These are phyloP conservation scores for Hippocampus zosterae DNA, from an alignment of 2,113 vertebrate species.

Conservation along the genomic window DNA sequence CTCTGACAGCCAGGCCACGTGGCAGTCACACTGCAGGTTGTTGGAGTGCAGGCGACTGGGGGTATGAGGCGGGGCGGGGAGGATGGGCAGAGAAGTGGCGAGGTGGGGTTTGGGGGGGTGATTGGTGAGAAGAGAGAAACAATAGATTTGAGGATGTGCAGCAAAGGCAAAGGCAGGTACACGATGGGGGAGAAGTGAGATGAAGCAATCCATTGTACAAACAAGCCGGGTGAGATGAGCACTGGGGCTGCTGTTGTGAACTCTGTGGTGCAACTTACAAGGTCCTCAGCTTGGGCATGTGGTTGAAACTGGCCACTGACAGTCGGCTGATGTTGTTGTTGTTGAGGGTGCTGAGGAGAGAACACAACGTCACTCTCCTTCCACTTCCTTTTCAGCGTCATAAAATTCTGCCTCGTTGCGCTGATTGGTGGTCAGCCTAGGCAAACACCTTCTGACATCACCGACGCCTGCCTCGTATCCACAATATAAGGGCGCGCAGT, in stretches of 20 bases:
- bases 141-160: constrained; percentile 47
- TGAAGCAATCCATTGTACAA: constrained; percentile 38
- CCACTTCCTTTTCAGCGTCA: not conserved
- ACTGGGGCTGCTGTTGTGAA: not conserved
- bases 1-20: constrained; percentile 95
- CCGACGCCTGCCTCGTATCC: not conserved
- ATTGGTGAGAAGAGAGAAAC: constrained; percentile 24
- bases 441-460: not conserved
- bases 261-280: constrained; percentile 81
- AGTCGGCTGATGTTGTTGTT: constrained; percentile 98
- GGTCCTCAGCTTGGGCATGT: constrained; percentile 97
- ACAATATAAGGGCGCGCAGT: no score
- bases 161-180: constrained; percentile 5
- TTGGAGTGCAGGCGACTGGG: constrained; percentile 95
- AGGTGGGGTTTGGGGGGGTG: not conserved
- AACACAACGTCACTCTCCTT: not conserved
- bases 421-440: not conserved
- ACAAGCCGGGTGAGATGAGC: constrained; percentile 10
- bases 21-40: constrained; percentile 93
- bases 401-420: not conserved
- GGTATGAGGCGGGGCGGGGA: not conserved
- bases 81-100: not conserved
- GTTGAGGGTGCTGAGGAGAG: constrained; percentile 85
- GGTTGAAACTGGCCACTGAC: constrained; percentile 98
- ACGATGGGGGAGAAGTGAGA: constrained; percentile 11